phyloP scores from a whole-genome alignment of 2,113 vertebrate species.

The Tupaia chinensis region DNA sequence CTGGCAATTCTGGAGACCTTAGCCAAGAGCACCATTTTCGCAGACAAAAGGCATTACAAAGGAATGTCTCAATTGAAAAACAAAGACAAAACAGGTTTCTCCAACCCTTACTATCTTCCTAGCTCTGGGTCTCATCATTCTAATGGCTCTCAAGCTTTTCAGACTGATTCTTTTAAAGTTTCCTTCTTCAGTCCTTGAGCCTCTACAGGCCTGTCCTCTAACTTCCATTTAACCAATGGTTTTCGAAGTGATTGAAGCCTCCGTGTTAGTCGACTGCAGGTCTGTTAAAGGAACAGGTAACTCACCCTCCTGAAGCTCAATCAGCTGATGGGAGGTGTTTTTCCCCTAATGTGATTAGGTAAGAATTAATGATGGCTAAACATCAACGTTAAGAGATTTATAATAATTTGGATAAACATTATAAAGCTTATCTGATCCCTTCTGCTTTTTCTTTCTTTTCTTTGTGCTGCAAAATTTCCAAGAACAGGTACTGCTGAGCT shows the following conservation, averaged over 20 bases:
- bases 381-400: constrained; percentile 42
- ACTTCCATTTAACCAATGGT: background rate
- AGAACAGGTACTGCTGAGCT: background rate
- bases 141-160: background rate
- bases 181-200: background rate
- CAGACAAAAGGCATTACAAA: background rate
- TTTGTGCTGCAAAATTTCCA: constrained; percentile 61
- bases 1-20: background rate
- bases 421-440: constrained; percentile 59
- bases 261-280: background rate
- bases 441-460: constrained; percentile 44
- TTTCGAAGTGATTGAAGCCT: background rate
- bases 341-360: background rate
- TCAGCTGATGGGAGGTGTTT: background rate
- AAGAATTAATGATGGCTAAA: constrained; percentile 58
- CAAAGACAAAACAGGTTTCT: background rate
- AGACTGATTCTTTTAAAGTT: background rate
- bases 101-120: background rate
- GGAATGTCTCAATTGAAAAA: background rate
- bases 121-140: background rate
- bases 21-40: background rate
- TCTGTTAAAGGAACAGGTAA: background rate
- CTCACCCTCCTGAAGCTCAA: background rate
- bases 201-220: background rate
- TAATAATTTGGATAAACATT: constrained; percentile 66